A percentile compares a stretch with the other conserved stretches of the same genome.
Evolutionary conservation across 1,140 invertebrate genomes (phyloP).

Genomic region (Camponotus pennsylvanicus): DNA sequence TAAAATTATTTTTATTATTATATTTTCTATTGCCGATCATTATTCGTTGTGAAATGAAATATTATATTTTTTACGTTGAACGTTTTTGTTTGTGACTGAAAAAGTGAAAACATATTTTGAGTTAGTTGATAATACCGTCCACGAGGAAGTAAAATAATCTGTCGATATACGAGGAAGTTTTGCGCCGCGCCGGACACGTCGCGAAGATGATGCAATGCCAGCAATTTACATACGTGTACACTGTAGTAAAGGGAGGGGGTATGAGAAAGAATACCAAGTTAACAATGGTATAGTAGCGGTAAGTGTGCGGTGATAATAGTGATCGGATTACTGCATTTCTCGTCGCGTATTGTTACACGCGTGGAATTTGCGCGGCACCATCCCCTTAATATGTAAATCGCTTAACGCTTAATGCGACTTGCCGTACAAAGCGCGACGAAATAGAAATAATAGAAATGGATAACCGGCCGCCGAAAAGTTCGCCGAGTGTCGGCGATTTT

Average conservation of each 20-base stretch:
- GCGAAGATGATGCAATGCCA: constrained; percentile 42
- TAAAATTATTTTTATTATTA: background rate
- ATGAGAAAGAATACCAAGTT: background rate
- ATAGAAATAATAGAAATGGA: constrained; percentile 31
- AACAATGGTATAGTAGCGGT: constrained; percentile 40
- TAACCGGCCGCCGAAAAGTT: constrained; percentile 52
- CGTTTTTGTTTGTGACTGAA: background rate
- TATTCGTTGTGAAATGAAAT: background rate
- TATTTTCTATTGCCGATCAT: background rate
- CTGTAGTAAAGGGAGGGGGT: background rate
- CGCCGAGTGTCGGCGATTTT: background rate
- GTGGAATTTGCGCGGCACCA: constrained; percentile 46
- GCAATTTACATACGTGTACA: constrained; percentile 49
- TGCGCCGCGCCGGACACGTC: constrained; percentile 24
- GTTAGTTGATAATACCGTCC: background rate
- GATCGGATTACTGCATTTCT: constrained; percentile 62
- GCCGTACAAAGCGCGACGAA: constrained; percentile 39
- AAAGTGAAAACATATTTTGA: background rate
- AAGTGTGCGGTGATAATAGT: constrained; percentile 18
- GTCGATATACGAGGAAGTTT: constrained; percentile 36
- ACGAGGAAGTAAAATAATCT: constrained; percentile 41
- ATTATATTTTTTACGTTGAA: background rate
- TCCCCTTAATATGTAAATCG: constrained; percentile 52
- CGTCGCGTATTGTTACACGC: constrained; percentile 62
- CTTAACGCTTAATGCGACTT: constrained; percentile 52